Evolutionary conservation across 2,113 vertebrate genomes (phyloP).

Genomic region (Himantopus leucocephalus): DNA sequence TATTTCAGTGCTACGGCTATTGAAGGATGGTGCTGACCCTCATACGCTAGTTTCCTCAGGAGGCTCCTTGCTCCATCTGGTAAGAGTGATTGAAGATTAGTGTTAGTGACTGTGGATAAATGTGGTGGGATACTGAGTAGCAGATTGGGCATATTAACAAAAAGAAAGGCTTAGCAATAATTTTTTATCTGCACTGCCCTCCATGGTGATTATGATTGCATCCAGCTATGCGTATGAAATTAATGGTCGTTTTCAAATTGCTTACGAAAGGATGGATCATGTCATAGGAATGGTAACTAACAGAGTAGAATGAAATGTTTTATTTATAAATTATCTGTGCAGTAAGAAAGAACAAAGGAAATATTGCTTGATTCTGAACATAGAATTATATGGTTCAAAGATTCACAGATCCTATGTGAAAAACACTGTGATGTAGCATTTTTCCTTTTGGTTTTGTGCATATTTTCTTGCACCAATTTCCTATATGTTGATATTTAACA

Average conservation of each 20-base stretch:
- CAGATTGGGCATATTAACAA: neutral
- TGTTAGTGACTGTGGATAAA: neutral
- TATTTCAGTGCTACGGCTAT: constrained; percentile 84
- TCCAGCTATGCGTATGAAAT: neutral
- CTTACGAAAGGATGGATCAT: neutral
- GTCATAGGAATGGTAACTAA: neutral
- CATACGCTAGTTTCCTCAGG: constrained; percentile 81
- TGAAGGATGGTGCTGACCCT: constrained; percentile 88
- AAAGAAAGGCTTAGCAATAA: neutral
- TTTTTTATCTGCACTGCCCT: neutral
- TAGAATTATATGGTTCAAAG: neutral
- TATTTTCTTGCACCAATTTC: neutral
- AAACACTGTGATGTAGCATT: neutral
- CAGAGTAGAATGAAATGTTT: neutral
- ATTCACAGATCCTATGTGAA: neutral
- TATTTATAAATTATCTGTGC: neutral
- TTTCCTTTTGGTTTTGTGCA: neutral
- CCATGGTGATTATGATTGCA: neutral
- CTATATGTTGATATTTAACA: neutral
- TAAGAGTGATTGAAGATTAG: constrained; percentile 71
- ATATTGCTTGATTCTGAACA: neutral
- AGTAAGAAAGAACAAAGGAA: neutral
- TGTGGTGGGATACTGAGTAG: neutral
- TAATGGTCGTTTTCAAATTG: neutral
- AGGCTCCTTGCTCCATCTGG: constrained; percentile 92